Base-by-base conservation (phyloP, 2,113 vertebrate genomes). In the Istiophorus platypterus region DNA sequence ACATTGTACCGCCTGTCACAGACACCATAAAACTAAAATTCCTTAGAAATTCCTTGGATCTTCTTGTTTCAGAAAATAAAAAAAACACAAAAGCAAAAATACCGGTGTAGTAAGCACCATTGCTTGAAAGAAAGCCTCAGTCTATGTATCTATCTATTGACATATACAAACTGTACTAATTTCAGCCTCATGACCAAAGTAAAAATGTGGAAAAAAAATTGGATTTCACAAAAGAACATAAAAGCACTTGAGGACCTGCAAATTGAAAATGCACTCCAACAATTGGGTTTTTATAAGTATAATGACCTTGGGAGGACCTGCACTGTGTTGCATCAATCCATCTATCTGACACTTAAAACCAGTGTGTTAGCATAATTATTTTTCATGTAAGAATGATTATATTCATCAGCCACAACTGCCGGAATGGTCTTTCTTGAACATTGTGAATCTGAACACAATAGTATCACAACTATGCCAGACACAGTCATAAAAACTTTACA, bases 11-110 rank as follows among this genome's bases (percentile, higher is more conserved):
- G 56, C 62, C 31, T 78, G 27, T 66, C 62, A 71, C n/a, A 11
- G 26, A 72, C 4, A 14, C 26, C 39, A 75, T 73, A 47, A 81
- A 81, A 24, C n/a, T n/a, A n/a, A n/a, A n/a, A n/a, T n/a, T n/a
- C n/a, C n/a, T n/a, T n/a, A 52, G 64, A 52, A 81, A 45, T 76
- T 86, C 69, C 17, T n/a, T 20, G 2, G 37, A 49, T 67, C 31
- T 57, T 47, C 13, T 34, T 45, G n/a, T 56, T 56, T 5, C 52
- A 26, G 5, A 18, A 22, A 2, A 51, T 8, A 37, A 37, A 37
- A 37, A 37, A 37, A 37, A 37, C n/a, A n/a, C n/a, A n/a, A n/a
- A n/a, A n/a, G n/a, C n/a, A n/a, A n/a, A n/a, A n/a, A n/a, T n/a
- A n/a, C n/a, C n/a, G n/a, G n/a, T n/a, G n/a, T n/a, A n/a, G n/a